A percentile compares a stretch with the other conserved stretches of the same genome.
These are phyloP conservation scores for Gila orcuttii DNA, from an alignment of 2,113 vertebrate species.

Conservation along the genomic window DNA sequence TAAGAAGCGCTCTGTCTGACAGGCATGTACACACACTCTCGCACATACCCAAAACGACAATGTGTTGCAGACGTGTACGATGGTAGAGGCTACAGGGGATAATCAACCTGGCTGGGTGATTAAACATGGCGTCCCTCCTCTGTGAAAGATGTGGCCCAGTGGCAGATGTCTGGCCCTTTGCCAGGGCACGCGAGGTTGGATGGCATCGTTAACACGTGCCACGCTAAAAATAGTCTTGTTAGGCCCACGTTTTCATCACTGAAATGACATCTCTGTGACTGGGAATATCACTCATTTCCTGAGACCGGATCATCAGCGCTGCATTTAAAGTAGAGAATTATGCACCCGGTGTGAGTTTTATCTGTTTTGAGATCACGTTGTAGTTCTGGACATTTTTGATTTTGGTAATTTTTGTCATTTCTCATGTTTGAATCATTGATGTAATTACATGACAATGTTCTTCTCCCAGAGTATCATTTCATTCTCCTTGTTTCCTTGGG, in stretches of 20 bases:
- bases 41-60: neutral
- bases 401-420: neutral
- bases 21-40: conserved; percentile 18
- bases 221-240: conserved; percentile 52
- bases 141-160: conserved; percentile 50
- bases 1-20: conserved; percentile 21
- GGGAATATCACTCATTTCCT: conserved; percentile 47
- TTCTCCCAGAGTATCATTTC: conserved; percentile 39
- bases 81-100: conserved; percentile 36
- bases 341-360: conserved; percentile 11
- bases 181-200: conserved; percentile 25
- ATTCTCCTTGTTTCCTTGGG: conserved; percentile 62
- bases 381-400: neutral
- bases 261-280: conserved; percentile 47
- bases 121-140: conserved; percentile 53
- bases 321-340: conserved; percentile 51
- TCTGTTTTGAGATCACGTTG: neutral
- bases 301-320: conserved; percentile 1
- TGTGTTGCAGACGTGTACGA: conserved; percentile 26
- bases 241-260: conserved; percentile 47
- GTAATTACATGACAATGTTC: conserved; percentile 8
- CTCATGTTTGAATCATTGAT: neutral
- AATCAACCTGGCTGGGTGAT: conserved; percentile 51
- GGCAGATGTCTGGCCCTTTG: conserved; percentile 51
- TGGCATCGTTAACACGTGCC: conserved; percentile 46